A percentile compares a stretch with the other conserved stretches of the same genome.
Evolutionary conservation across 2,113 vertebrate genomes (phyloP).

Genomic region (Pao palembangensis): DNA sequence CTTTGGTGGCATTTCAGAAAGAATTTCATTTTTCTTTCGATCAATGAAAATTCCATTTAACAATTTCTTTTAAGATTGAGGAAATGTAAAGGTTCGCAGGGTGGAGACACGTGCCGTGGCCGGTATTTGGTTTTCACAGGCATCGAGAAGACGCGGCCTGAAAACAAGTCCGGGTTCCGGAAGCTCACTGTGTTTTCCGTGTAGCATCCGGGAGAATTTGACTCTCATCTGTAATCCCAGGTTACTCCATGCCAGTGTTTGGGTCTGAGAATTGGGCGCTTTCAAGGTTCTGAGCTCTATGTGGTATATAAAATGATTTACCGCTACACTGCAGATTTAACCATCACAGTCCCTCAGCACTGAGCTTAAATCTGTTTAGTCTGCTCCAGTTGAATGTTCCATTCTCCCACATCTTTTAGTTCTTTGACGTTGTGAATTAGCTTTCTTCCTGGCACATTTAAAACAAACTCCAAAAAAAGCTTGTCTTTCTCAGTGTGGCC

Average conservation of each 20-base stretch:
- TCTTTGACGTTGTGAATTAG: conserved; percentile 31
- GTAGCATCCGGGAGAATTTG: conserved; percentile 11
- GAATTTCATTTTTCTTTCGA: conserved; percentile 29
- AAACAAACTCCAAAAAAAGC: too few species aligned
- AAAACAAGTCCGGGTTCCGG: conserved; percentile 9
- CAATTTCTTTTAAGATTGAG: conserved; percentile 13
- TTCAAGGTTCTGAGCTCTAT: conserved; percentile 42
- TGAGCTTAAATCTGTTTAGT: conserved; percentile 44
- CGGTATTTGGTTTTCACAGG: background rate
- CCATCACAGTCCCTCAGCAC: conserved; percentile 45
- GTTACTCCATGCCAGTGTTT: conserved; percentile 35
- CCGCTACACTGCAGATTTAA: conserved; percentile 35
- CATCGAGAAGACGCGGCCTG: background rate
- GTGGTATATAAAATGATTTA: conserved; percentile 52
- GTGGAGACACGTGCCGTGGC: background rate
- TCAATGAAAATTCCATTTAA: conserved; percentile 16
- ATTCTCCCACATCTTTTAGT: conserved; percentile 36
- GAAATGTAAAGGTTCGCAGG: conserved; percentile 3
- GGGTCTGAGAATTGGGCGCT: conserved; percentile 32
- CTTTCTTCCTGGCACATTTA: too few species aligned
- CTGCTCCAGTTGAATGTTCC: conserved; percentile 40
- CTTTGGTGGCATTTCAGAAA: conserved; percentile 36
- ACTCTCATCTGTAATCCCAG: conserved; percentile 34
- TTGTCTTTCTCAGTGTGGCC: conserved; percentile 22
- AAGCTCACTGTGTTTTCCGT: conserved; percentile 4